phyloP scores from a whole-genome alignment of 92 coral and sea anemone genomes.

The Scolanthus callimorphus region DNA sequence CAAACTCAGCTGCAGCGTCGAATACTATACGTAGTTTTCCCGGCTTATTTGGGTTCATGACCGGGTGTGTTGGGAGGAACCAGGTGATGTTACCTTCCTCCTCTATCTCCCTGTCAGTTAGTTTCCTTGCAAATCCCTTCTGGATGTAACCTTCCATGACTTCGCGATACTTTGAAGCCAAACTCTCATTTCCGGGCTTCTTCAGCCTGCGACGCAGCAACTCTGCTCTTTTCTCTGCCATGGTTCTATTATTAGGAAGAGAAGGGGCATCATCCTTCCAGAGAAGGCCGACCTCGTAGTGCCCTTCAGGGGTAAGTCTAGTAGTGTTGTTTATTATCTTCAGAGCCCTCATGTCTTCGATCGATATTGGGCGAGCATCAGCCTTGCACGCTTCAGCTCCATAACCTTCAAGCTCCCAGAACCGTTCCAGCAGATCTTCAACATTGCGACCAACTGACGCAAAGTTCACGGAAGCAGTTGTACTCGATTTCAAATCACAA shows the following conservation, averaged over 20 bases:
- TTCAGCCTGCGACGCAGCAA: conserved; percentile 25
- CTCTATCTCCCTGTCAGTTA: conserved; percentile 32
- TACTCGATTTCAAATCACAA: neutral
- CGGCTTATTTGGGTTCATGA: neutral
- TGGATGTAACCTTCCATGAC: conserved; percentile 2
- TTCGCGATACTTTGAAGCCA: neutral
- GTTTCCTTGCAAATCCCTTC: conserved; percentile 43
- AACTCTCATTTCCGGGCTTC: conserved; percentile 16
- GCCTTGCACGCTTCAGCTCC: conserved; percentile 11
- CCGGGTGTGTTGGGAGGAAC: conserved; percentile 13
- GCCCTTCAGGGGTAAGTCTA: conserved; percentile 9
- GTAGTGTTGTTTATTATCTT: conserved; percentile 28
- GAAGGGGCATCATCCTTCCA: conserved; percentile 15
- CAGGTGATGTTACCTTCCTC: conserved; percentile 11
- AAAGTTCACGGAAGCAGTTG: conserved; percentile 25
- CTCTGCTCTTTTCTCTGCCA: conserved; percentile 20
- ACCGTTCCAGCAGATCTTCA: conserved; percentile 11
- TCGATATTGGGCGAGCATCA: conserved; percentile 12
- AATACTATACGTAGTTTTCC: neutral
- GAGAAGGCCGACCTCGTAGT: conserved; percentile 42
- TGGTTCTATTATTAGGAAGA: conserved; percentile 18
- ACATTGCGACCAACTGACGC: conserved; percentile 10
- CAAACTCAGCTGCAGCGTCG: neutral
- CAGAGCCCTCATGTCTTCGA: conserved; percentile 25
- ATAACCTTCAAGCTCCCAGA: conserved; percentile 36